phyloP scores from a whole-genome alignment of 2,797 vertebrate genomes.

The Orientallactaga sibirica region DNA sequence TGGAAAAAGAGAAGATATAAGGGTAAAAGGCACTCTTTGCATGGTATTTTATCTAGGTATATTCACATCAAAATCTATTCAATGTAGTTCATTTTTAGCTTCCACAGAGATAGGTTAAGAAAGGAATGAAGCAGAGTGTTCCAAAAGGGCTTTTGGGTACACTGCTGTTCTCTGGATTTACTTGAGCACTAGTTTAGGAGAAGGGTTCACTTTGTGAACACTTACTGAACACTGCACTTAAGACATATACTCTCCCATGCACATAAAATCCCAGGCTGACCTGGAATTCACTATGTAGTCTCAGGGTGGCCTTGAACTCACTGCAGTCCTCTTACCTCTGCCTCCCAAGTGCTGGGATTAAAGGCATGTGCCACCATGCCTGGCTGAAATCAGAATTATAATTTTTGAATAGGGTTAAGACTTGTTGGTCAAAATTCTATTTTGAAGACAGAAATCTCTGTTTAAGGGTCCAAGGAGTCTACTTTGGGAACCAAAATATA shows the following conservation, averaged over 20 bases:
- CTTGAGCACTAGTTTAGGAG: neutral
- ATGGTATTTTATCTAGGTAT: neutral
- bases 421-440: conserved; percentile 3
- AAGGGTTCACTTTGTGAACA: neutral
- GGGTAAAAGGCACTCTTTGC: neutral
- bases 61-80: neutral
- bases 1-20: neutral
- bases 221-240: neutral
- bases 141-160: neutral
- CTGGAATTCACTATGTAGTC: too few species aligned
- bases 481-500: conserved; percentile 26
- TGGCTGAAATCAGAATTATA: too few species aligned
- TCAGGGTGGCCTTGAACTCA: too few species aligned
- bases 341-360: too few species aligned
- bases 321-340: too few species aligned
- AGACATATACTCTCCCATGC: neutral
- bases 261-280: neutral
- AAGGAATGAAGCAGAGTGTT: neutral
- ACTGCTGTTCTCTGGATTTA: neutral
- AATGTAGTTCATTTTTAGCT: neutral
- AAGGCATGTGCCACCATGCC: too few species aligned
- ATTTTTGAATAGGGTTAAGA: neutral
- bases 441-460: neutral
- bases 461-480: conserved; percentile 34
- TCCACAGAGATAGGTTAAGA: neutral